phyloP scores from a whole-genome alignment of 1,140 invertebrate genomes.

The Drosophila equinoxialis region DNA sequence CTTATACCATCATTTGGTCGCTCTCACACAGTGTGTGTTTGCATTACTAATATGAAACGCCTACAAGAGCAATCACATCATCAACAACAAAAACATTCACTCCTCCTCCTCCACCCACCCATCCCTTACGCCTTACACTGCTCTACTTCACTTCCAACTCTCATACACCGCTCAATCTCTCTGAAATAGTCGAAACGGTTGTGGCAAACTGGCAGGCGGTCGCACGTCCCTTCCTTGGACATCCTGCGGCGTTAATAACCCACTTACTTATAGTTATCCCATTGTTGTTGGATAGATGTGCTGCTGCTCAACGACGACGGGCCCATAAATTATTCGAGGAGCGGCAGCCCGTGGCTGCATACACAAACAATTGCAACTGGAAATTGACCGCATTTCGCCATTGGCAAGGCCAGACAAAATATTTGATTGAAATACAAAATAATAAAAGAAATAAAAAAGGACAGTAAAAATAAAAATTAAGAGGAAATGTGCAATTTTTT shows the following conservation, averaged over 20 bases:
- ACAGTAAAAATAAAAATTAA: constrained; percentile 4
- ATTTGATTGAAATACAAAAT: constrained; percentile 29
- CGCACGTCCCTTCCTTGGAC: constrained; percentile 36
- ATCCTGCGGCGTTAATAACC: constrained; percentile 78
- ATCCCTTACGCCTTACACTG: background rate
- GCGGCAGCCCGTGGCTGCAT: constrained; percentile 2
- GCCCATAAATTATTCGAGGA: constrained; percentile 23
- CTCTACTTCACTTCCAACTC: background rate
- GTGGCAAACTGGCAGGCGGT: constrained; percentile 29
- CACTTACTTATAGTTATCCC: constrained; percentile 81
- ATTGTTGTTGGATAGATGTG: constrained; percentile 49
- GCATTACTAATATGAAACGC: constrained; percentile 73
- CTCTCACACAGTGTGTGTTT: constrained; percentile 52
- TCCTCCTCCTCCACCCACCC: constrained; percentile 49
- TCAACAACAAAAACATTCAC: constrained; percentile 37
- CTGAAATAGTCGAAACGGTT: constrained; percentile 45
- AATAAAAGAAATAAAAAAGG: constrained; percentile 18
- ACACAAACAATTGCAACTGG: constrained; percentile 41
- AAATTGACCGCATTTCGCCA: constrained; percentile 47
- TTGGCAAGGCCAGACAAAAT: constrained; percentile 21
- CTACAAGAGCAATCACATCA: constrained; percentile 59
- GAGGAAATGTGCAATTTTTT: constrained; percentile 43
- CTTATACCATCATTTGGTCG: background rate
- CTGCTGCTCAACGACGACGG: background rate
- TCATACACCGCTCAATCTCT: constrained; percentile 45